These are phyloP conservation scores for Zaprionus inermis DNA, from an alignment of 1,140 invertebrate species.

Conservation along the genomic window DNA sequence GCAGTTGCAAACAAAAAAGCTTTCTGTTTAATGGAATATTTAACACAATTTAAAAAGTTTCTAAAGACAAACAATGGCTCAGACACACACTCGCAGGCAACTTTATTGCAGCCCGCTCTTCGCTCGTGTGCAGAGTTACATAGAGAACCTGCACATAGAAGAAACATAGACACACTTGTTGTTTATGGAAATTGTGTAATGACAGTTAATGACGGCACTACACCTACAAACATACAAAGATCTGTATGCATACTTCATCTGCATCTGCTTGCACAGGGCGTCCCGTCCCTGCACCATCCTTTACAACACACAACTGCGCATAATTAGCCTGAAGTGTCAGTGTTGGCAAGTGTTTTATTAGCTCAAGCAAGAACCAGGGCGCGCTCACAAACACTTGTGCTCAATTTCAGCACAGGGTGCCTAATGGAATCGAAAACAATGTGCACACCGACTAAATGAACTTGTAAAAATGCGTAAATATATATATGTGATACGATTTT, in stretches of 20 bases:
- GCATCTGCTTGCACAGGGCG: not conserved
- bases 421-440: slow-evolving; percentile 17
- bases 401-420: slow-evolving; percentile 38
- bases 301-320: slow-evolving; percentile 43
- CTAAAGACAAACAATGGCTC: slow-evolving; percentile 77
- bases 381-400: slow-evolving; percentile 64
- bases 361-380: slow-evolving; percentile 61
- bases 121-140: not conserved
- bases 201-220: slow-evolving; percentile 76
- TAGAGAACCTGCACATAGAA: slow-evolving; percentile 20
- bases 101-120: slow-evolving; percentile 48
- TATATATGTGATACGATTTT: too few relatives aligned
- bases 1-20: slow-evolving; percentile 53
- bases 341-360: slow-evolving; percentile 79
- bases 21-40: slow-evolving; percentile 83
- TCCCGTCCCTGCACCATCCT: not conserved
- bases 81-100: slow-evolving; percentile 31
- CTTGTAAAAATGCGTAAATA: too few relatives aligned
- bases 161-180: slow-evolving; percentile 34
- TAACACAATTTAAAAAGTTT: slow-evolving; percentile 81
- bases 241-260: slow-evolving; percentile 12
- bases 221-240: slow-evolving; percentile 47
- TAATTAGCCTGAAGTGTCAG: slow-evolving; percentile 65
- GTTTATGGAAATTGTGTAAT: slow-evolving; percentile 81
- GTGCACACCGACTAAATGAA: too few relatives aligned